These are phyloP conservation scores for Oeneis ivallda DNA, from an alignment of 2,888 invertebrate genomes.

Conservation along the genomic window DNA sequence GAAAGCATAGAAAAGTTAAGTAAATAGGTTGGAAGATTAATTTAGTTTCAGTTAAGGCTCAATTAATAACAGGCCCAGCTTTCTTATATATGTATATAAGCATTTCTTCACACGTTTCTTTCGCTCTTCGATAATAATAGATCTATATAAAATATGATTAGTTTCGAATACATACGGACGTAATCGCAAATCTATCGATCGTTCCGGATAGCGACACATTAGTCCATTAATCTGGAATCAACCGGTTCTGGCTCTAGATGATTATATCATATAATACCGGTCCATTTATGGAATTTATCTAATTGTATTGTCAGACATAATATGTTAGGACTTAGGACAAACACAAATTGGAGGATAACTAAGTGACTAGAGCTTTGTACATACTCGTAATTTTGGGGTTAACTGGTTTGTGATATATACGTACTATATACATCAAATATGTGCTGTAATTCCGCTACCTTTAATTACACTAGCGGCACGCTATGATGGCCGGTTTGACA, in stretches of 20 bases:
- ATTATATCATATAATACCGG: constrained; percentile 16
- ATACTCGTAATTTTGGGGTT: not conserved
- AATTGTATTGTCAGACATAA: constrained; percentile 50
- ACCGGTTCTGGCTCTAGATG: constrained; percentile 40
- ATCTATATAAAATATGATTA: not conserved
- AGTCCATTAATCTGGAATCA: constrained; percentile 52
- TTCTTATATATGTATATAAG: not conserved
- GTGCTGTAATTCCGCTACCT: too few relatives aligned
- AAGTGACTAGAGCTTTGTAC: not conserved
- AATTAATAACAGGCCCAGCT: not conserved
- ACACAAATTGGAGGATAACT: not conserved
- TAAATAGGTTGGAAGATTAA: too few relatives aligned
- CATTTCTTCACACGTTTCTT: not conserved
- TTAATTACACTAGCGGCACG: too few relatives aligned
- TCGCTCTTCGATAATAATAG: constrained; percentile 1
- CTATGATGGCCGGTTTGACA: too few relatives aligned
- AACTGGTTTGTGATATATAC: not conserved
- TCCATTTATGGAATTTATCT: constrained; percentile 48
- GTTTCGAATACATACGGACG: not conserved
- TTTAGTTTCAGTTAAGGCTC: not conserved
- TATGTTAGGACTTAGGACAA: not conserved
- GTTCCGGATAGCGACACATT: constrained; percentile 43
- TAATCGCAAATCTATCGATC: constrained; percentile 18
- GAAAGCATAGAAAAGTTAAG: too few relatives aligned
- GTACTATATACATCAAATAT: too few relatives aligned